These are phyloP conservation scores for Brenthis hecate DNA, from an alignment of 2,888 invertebrate species.

Conservation along the genomic window DNA sequence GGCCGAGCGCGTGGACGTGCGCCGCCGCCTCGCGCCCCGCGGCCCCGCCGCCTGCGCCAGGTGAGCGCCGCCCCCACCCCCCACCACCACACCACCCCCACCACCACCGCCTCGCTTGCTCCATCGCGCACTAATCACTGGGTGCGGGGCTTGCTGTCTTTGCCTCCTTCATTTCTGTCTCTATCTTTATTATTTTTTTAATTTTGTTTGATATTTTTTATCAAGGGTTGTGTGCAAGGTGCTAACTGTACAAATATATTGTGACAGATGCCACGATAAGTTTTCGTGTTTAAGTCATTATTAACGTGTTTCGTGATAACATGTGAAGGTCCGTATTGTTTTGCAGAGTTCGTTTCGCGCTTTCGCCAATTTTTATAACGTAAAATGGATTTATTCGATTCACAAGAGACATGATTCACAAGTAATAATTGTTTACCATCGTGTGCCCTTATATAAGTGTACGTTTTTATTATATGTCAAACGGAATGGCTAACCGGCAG, in stretches of 20 bases:
- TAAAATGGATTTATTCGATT: too few species aligned
- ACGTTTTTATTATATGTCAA: too few species aligned
- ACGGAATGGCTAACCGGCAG: too few species aligned
- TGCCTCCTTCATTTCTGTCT: neutral
- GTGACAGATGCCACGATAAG: neutral
- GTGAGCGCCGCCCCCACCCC: constrained; percentile 48
- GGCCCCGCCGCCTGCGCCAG: constrained; percentile 58
- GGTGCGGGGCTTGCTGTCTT: constrained; percentile 32
- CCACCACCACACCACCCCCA: constrained; percentile 29
- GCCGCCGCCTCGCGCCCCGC: constrained; percentile 60
- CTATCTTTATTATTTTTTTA: neutral
- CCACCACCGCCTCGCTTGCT: constrained; percentile 23
- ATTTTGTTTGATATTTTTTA: neutral
- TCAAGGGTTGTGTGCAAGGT: neutral
- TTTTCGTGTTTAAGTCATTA: neutral
- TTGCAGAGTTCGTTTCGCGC: neutral
- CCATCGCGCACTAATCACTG: constrained; percentile 33
- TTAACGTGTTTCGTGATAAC: neutral
- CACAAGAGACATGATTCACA: too few species aligned
- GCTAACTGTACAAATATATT: neutral
- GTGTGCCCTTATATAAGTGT: too few species aligned
- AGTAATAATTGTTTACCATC: too few species aligned
- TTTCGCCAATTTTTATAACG: neutral
- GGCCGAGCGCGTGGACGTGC: constrained; percentile 56
- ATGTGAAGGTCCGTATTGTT: neutral